Evolutionary conservation across 2,113 vertebrate genomes (phyloP), one percentile per base, ranked within the genome.

Genomic region (Leiothrix lutea): DNA sequence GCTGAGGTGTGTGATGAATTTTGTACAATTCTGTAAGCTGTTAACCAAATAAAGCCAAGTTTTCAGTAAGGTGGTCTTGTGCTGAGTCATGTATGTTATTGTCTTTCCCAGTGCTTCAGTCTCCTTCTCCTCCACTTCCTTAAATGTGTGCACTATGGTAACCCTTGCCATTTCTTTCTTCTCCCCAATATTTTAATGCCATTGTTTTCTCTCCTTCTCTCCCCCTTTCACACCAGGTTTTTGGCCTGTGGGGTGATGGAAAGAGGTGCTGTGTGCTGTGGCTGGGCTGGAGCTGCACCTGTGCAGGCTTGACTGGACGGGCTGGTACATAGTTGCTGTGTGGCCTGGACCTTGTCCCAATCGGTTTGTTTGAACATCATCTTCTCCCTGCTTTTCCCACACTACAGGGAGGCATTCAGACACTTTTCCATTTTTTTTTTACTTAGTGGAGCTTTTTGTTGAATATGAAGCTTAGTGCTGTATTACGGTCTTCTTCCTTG

Each of bases 21-120:
- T 61, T 35, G 50, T 86, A 33, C 23, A 35, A 2, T 65, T 79
- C 45, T 79, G 20, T 67, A 65, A 82, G 45, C 57, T 75, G n/a
- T 82, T 65, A 48, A 78, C 22, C 19, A 66, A 85, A 85, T 4
- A 2, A 90, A 87, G 36, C 12, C 19, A 26, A 16, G 29, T 79
- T 87, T 81, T 71, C 54, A 31, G 31, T 74, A 58, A 89, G 29
- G 8, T 71, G 47, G 14, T 31, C 35, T 81, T 36, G 19, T 51
- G 48, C 7, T 2, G 6, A 47, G 45, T 42, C 0, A 0, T 22
- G 17, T 12, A 5, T 70, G 3, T 1, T 51, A 5, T 0, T 78
- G 9, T 33, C 12, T 74, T 80, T 11, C 50, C 29, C 10, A 33
- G 0, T 56, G 42, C 35, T 67, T 79, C 3, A 3, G 19, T 28